A percentile compares a stretch with the other conserved stretches of the same genome.
phyloP scores from a whole-genome alignment of 2,888 invertebrate genomes.

The Sarcophaga subvicina region DNA sequence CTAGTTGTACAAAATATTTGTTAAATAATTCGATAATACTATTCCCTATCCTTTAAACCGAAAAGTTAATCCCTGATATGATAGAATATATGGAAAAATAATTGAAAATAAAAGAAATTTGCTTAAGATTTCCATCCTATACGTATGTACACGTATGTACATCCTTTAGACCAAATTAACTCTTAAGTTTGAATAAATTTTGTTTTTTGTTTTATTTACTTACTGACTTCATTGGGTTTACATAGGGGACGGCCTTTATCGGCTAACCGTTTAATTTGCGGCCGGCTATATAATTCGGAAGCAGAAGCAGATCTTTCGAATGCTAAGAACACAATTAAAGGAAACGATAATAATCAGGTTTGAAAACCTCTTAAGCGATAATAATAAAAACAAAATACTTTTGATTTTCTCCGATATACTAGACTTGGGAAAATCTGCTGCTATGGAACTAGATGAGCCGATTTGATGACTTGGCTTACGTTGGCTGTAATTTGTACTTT shows the following conservation, averaged over 20 bases:
- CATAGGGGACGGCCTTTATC: conserved; percentile 83
- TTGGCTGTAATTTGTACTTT: conserved; percentile 29
- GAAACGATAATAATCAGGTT: not conserved
- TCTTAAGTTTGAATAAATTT: no score
- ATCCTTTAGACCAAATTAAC: no score
- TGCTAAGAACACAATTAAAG: conserved; percentile 71
- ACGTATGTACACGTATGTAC: no score
- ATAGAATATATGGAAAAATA: no score
- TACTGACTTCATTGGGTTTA: conserved; percentile 85
- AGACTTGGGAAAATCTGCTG: conserved; percentile 72
- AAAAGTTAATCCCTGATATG: no score
- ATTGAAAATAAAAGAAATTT: no score
- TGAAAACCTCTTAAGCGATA: conserved; percentile 24
- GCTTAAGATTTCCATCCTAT: no score
- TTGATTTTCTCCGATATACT: conserved; percentile 80
- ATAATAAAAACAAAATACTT: conserved; percentile 74
- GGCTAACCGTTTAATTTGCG: conserved; percentile 71
- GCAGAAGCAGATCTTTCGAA: conserved; percentile 80
- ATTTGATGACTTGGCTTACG: not conserved
- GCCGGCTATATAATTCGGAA: conserved; percentile 77
- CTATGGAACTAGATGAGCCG: conserved; percentile 61
- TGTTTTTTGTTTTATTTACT: conserved; percentile 73
- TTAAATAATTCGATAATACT: no score
- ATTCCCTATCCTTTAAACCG: no score
- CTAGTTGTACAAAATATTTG: no score